Evolutionary conservation across 2,113 vertebrate genomes (phyloP), one percentile per base, ranked within the genome.

Genomic region (Agelaius phoeniceus): DNA sequence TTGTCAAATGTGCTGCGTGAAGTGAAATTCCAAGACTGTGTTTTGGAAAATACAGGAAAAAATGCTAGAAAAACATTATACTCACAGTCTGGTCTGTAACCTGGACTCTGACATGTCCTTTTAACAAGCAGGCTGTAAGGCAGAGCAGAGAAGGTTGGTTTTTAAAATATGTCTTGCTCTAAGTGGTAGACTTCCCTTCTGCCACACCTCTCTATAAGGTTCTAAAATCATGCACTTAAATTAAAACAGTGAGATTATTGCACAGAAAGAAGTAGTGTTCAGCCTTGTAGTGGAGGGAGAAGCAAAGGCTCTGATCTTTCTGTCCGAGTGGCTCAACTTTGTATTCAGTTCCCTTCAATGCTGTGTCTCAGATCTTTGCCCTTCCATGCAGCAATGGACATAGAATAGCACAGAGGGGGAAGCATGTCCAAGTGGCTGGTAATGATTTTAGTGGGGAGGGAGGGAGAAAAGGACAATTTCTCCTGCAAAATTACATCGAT

Each of bases 81-180:
- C 57, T 58, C 7, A 58, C 57, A 58, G 33, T 58, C 57, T 58
- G 57, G 57, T 58, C 21, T 58, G 57, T 58, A n/a, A n/a, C 57
- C 57, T n/a, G 57, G 57, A n/a, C 21, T 58, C 57, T 23, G 57
- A 58, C 33, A 10, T 23, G 57, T 58, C 57, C 57, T 58, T 58
- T 58, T n/a, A 58, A 99, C 84, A 31, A 99, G 96, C 94, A 99
- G 89, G 73, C 98, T 99, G 94, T 51, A 80, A 92, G 37, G 87
- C 89, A 93, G 72, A 73, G 28, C 28, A 83, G 49, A 69, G 33
- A 55, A 41, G 11, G 33, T 31, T 61, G 14, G 5, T 35, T 93
- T 84, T 83, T 37, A 24, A 87, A 87, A 9, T 35, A 33, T 1
- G 7, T 59, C 31, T 55, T 84, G 15, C 28, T 67, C 30, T 80